Evolutionary conservation across 2,888 invertebrate genomes (phyloP), one percentile per base, ranked within the genome.

Genomic region (Apodemia hepburni): DNA sequence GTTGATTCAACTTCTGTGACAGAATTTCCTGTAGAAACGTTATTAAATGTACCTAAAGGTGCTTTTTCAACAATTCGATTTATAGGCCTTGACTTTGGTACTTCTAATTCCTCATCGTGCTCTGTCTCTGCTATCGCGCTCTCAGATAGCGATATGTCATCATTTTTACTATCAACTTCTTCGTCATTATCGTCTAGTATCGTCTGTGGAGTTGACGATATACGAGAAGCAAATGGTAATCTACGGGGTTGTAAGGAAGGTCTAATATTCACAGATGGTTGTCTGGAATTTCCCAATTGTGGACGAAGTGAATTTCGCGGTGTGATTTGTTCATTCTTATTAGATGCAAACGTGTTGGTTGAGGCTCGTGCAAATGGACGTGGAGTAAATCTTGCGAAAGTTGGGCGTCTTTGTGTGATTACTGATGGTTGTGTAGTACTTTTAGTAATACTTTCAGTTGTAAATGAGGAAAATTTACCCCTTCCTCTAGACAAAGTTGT

Each of bases 71-170:
- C 27, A 27, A 84, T 66, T 85, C 84, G 6, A 82, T 75, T 58
- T 84, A 65, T 29, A 84, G 27, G 22, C 4, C 72, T 65, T 78
- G 76, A 45, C 77, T 76, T 71, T 77, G 17, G 47, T 47, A 51
- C 65, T 63, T 69, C 77, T 38, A 66, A 64, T 15, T 71, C 68
- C 61, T 83, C 84, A 38, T 81, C 76, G n/a, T 91, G 89, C 71
- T 89, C 90, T 69, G 89, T 85, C 69, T 89, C 90, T 73, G 81
- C 88, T 65, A 90, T 86, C n/a, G 88, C 82, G 75, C 84, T 88
- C 76, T 92, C 92, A n/a, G 92, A 92, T 54, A 92, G 73, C 62
- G 79, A 77, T 66, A 92, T 91, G 66, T 89, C 90, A 65, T 90
- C 89, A 61, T 71, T 73, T 73, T 80, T 85, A 18, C 73, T 81